phyloP scores from a whole-genome alignment of 1,140 invertebrate species.

The Nephila pilipes region DNA sequence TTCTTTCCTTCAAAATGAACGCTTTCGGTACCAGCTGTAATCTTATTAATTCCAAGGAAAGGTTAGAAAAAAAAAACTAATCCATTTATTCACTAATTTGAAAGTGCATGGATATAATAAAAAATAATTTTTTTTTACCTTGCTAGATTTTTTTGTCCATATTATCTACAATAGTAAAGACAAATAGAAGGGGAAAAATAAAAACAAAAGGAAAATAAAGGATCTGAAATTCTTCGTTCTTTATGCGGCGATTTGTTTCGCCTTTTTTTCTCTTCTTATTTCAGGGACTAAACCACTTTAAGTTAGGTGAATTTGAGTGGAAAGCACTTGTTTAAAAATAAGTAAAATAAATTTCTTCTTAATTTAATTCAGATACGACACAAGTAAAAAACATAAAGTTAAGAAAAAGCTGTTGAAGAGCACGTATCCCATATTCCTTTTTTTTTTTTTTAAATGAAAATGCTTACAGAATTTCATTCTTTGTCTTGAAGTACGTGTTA shows the following conservation, averaged over 20 bases:
- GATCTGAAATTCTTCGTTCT: not conserved
- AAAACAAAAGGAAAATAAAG: not conserved
- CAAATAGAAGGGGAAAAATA: not conserved
- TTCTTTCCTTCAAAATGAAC: slow-evolving; percentile 18
- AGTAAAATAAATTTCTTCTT: not conserved
- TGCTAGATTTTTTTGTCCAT: not conserved
- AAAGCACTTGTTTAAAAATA: slow-evolving; percentile 20
- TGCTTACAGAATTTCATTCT: not conserved
- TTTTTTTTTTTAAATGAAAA: not conserved
- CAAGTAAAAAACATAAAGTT: not conserved
- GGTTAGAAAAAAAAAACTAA: slow-evolving; percentile 3
- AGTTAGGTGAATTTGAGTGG: not conserved
- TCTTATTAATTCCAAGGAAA: slow-evolving; percentile 14
- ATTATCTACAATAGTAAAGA: slow-evolving; percentile 4
- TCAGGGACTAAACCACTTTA: not conserved
- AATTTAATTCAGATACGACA: not conserved
- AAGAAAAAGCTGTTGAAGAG: not conserved
- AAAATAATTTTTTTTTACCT: not conserved
- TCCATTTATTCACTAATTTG: slow-evolving; percentile 38
- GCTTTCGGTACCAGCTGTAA: slow-evolving; percentile 33
- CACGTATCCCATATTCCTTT: not conserved
- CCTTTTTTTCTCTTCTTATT: not conserved
- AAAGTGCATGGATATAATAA: slow-evolving; percentile 34
- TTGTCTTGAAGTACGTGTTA: not conserved
- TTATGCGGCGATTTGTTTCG: not conserved